phyloP scores from a whole-genome alignment of 2,888 invertebrate genomes.

The Hetaerina titia region DNA sequence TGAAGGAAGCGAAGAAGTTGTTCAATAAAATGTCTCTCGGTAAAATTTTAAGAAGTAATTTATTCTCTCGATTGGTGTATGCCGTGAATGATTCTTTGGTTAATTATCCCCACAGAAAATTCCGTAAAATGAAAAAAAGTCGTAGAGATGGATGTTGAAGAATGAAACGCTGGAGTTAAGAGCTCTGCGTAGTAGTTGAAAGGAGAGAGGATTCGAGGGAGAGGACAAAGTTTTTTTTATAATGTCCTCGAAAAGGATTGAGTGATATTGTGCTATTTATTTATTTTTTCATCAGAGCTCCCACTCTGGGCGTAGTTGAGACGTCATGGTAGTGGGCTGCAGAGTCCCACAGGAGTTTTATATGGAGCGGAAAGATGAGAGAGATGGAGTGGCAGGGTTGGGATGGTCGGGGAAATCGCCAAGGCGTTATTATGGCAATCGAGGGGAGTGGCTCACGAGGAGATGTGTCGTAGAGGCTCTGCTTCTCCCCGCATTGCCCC shows the following conservation, averaged over 20 bases:
- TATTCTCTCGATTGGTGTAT: too few relatives aligned
- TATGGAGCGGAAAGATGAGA: conserved; percentile 23
- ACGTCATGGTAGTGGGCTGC: background rate
- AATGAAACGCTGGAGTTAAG: background rate
- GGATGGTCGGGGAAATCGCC: background rate
- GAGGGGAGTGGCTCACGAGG: background rate
- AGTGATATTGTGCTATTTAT: background rate
- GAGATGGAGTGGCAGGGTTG: background rate
- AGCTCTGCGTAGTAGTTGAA: background rate
- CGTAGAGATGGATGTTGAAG: background rate
- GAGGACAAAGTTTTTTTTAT: background rate
- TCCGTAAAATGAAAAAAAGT: background rate
- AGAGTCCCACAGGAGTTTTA: background rate
- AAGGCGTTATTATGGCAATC: conserved; percentile 20
- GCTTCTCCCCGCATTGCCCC: background rate
- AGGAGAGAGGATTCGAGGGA: background rate
- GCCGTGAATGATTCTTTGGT: background rate
- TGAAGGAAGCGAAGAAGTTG: too few relatives aligned
- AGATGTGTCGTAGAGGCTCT: background rate
- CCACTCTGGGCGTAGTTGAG: background rate
- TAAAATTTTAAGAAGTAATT: too few relatives aligned
- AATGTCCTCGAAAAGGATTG: background rate
- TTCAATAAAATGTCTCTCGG: too few relatives aligned
- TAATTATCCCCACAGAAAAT: background rate
- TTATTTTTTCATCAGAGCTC: background rate